Conservation (phyloP, 2,888 invertebrate genomes). For the Pachycephus smyrnensis region DNA sequence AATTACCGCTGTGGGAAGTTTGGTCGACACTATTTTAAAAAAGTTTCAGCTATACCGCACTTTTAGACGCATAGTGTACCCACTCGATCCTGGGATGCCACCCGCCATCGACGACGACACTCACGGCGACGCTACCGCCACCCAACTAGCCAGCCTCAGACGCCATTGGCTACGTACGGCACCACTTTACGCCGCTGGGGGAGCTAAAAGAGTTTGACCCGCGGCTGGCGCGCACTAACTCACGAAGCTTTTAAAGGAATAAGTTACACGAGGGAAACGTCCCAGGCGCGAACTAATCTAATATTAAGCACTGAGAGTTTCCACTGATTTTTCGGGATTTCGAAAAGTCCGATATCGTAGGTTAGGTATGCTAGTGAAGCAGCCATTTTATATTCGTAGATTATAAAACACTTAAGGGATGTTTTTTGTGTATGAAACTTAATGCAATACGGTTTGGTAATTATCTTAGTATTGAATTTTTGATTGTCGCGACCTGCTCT, state of each 20-base stretch:
- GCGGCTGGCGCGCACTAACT: slow-evolving; percentile 13
- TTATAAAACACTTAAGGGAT: too few relatives aligned
- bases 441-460: too few relatives aligned
- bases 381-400: too few relatives aligned
- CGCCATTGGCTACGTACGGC: background rate
- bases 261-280: slow-evolving; percentile 18
- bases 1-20: slow-evolving; percentile 27
- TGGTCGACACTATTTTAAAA: slow-evolving; percentile 29
- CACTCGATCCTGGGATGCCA: slow-evolving; percentile 13
- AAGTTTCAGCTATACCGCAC: slow-evolving; percentile 1
- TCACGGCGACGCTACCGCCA: background rate
- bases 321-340: background rate
- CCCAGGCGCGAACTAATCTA: slow-evolving; percentile 3
- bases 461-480: too few relatives aligned
- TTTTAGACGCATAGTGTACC: too few relatives aligned
- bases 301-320: slow-evolving; percentile 5
- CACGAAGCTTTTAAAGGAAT: slow-evolving; percentile 29
- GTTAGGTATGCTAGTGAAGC: too few relatives aligned
- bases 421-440: too few relatives aligned
- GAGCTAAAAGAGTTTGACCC: slow-evolving; percentile 5
- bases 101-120: background rate
- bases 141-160: background rate
- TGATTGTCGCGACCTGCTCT: too few relatives aligned
- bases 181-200: background rate
- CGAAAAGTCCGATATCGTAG: background rate